Conservation (phyloP, 2,888 invertebrate genomes). For the Melitaea athalia region DNA sequence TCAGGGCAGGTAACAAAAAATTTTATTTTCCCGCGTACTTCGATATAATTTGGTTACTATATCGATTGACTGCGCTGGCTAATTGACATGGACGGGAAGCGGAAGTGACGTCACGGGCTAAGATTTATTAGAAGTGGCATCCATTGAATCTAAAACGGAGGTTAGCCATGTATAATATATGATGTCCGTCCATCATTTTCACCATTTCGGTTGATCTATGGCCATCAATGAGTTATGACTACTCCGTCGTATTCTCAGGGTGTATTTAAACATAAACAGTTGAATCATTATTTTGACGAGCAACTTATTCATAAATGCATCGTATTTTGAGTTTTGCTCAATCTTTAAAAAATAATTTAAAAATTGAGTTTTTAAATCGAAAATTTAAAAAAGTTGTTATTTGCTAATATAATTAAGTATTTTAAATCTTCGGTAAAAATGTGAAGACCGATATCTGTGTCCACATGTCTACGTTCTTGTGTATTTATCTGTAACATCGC, state of each 20-base stretch:
- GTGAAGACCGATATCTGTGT: too few relatives aligned
- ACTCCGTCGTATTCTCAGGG: not conserved
- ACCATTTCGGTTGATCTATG: constrained; percentile 18
- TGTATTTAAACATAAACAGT: not conserved
- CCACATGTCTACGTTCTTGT: too few relatives aligned
- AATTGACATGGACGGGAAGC: constrained; percentile 59
- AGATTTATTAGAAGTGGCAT: constrained; percentile 36
- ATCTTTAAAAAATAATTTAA: not conserved
- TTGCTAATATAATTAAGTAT: too few relatives aligned
- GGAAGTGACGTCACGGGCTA: constrained; percentile 47
- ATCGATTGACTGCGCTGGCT: constrained; percentile 54
- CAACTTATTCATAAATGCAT: too few relatives aligned
- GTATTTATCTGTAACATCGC: too few relatives aligned
- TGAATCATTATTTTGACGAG: not conserved
- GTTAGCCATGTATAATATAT: not conserved
- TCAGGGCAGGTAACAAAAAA: not conserved
- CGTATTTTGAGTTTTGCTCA: not conserved
- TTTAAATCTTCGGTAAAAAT: too few relatives aligned
- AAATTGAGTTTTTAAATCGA: too few relatives aligned
- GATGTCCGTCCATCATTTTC: constrained; percentile 22
- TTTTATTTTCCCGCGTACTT: constrained; percentile 25
- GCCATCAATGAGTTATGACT: not conserved
- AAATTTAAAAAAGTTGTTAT: too few relatives aligned
- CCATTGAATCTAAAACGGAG: constrained; percentile 21
- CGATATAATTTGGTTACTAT: constrained; percentile 64